Evolutionary conservation across 2,888 invertebrate genomes (phyloP).

Genomic region (Hetaerina titia): DNA sequence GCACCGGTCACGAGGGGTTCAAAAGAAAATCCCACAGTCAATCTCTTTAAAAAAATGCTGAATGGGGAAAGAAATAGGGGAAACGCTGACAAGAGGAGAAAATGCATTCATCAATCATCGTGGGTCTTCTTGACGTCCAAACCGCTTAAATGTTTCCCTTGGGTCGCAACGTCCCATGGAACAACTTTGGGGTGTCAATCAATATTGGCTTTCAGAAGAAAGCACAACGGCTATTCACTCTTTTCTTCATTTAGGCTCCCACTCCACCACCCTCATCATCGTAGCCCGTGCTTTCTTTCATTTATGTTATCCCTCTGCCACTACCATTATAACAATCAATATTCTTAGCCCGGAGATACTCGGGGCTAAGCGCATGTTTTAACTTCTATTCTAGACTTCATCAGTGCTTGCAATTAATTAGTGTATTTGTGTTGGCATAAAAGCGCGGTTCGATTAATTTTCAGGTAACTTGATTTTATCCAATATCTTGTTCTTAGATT

Average conservation of each 20-base stretch:
- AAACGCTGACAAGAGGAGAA: neutral
- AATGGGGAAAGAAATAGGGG: neutral
- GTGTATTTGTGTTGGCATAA: too few species aligned
- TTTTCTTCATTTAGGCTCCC: neutral
- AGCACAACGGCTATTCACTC: neutral
- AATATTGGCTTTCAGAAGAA: slow-evolving; percentile 15
- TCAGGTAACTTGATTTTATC: too few species aligned
- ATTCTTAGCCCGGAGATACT: neutral
- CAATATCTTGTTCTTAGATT: too few species aligned
- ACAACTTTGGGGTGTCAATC: neutral
- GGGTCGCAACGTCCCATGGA: neutral
- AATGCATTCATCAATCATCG: slow-evolving; percentile 16
- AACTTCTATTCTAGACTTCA: too few species aligned
- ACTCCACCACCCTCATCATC: neutral
- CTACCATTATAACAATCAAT: neutral
- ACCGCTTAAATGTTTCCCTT: neutral
- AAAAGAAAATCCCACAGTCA: neutral
- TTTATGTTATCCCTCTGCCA: neutral
- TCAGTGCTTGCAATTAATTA: too few species aligned
- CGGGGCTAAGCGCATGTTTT: too few species aligned
- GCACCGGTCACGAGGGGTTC: neutral
- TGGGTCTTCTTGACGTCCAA: neutral
- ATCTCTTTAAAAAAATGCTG: neutral
- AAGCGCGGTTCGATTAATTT: too few species aligned
- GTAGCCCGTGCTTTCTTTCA: too few species aligned